Evolutionary conservation across 2,888 invertebrate genomes (phyloP).

Genomic region (Panzeria rudis): DNA sequence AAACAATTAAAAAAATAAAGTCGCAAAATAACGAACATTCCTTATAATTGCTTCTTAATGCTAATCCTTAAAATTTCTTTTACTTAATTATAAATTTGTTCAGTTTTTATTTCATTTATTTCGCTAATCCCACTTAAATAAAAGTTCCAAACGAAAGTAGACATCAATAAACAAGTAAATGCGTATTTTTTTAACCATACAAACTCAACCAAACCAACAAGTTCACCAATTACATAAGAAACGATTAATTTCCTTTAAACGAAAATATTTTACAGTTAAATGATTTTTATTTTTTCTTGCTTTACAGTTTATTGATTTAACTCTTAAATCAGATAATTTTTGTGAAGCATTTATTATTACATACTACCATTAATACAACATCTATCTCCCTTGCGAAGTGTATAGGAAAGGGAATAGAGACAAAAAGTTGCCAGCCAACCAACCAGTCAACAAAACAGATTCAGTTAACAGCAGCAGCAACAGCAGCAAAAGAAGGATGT

Average conservation of each 20-base stretch:
- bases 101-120: neutral
- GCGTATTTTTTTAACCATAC: slow-evolving; percentile 19
- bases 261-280: slow-evolving; percentile 62
- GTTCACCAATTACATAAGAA: slow-evolving; percentile 38
- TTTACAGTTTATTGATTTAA: slow-evolving; percentile 60
- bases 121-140: slow-evolving; percentile 29
- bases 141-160: neutral
- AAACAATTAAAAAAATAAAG: neutral
- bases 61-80: neutral
- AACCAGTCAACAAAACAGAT: slow-evolving; percentile 10
- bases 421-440: slow-evolving; percentile 21
- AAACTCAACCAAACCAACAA: slow-evolving; percentile 8
- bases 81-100: neutral
- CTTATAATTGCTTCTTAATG: slow-evolving; percentile 44
- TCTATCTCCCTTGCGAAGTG: neutral
- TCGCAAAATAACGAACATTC: neutral
- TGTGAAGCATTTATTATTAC: slow-evolving; percentile 15
- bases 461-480: slow-evolving; percentile 42
- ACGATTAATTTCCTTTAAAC: slow-evolving; percentile 64
- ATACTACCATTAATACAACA: slow-evolving; percentile 33
- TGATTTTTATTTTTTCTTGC: slow-evolving; percentile 48
- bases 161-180: slow-evolving; percentile 51
- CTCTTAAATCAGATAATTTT: slow-evolving; percentile 56
- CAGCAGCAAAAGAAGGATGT: slow-evolving; percentile 57
- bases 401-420: neutral